These are phyloP conservation scores for Grammomys dolichurus DNA, from an alignment of 2,113 vertebrate species.

Conservation along the genomic window DNA sequence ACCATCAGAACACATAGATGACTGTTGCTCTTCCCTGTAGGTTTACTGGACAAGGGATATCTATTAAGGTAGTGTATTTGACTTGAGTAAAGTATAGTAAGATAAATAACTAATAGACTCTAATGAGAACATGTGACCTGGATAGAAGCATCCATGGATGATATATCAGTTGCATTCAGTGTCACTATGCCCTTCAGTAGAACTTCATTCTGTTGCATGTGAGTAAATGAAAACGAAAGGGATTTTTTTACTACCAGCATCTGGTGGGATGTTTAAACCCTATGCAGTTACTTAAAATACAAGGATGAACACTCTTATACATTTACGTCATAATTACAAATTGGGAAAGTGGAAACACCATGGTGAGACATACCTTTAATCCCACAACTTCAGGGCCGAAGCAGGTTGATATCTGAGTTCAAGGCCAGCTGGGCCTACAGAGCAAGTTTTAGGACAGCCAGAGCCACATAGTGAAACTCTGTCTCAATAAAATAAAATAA, in stretches of 20 bases:
- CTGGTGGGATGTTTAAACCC: neutral
- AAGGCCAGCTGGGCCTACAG: neutral
- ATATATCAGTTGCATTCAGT: neutral
- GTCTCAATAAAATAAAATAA: neutral
- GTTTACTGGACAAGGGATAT: neutral
- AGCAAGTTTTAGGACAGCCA: neutral
- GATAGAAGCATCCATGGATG: neutral
- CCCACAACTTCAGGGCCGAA: neutral
- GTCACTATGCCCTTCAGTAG: neutral
- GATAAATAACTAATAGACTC: neutral
- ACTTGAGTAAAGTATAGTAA: slow-evolving; percentile 10
- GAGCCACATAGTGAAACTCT: neutral
- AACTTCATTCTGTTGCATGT: neutral
- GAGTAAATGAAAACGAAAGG: neutral
- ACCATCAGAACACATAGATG: neutral
- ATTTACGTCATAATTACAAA: neutral
- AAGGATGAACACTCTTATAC: neutral
- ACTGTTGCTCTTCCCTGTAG: neutral
- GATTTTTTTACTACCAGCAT: neutral
- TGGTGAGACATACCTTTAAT: neutral
- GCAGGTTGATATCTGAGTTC: neutral
- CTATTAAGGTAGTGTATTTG: neutral
- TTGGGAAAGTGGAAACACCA: neutral
- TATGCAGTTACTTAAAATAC: neutral
- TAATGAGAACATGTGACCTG: neutral